A percentile compares a stretch with the other conserved stretches of the same genome.
phyloP scores from a whole-genome alignment of 1,140 invertebrate genomes.

The Zaprionus capensis region DNA sequence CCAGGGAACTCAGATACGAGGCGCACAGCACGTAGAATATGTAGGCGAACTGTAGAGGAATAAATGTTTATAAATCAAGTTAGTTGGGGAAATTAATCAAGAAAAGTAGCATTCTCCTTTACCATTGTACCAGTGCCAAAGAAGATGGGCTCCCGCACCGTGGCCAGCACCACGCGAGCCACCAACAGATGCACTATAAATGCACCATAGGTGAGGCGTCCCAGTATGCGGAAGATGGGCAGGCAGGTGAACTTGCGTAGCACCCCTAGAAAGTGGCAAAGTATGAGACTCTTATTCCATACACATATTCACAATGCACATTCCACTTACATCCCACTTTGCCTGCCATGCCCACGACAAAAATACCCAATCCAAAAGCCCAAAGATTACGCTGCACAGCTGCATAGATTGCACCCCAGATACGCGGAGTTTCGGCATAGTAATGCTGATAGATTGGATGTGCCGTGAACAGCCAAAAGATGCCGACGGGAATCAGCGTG shows the following conservation, averaged over 20 bases:
- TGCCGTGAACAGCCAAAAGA: constrained; percentile 71
- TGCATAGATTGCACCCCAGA: constrained; percentile 78
- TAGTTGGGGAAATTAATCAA: background rate
- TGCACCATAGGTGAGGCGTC: constrained; percentile 79
- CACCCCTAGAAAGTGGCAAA: constrained; percentile 56
- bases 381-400: constrained; percentile 72
- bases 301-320: background rate
- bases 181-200: constrained; percentile 75
- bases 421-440: constrained; percentile 49
- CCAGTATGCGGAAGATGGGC: constrained; percentile 75
- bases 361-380: constrained; percentile 66
- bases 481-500: constrained; percentile 57
- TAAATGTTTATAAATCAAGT: background rate
- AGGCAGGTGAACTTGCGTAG: constrained; percentile 71
- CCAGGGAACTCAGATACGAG: constrained; percentile 74
- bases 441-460: constrained; percentile 81
- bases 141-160: constrained; percentile 72
- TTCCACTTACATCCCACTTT: constrained; percentile 77
- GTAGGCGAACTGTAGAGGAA: constrained; percentile 62
- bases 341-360: constrained; percentile 71
- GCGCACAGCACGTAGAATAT: constrained; percentile 72
- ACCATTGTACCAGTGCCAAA: constrained; percentile 78
- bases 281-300: background rate
- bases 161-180: constrained; percentile 66
- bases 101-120: background rate